Conservation (phyloP, 2,113 vertebrate genomes). For the Tonatia bakeri region DNA sequence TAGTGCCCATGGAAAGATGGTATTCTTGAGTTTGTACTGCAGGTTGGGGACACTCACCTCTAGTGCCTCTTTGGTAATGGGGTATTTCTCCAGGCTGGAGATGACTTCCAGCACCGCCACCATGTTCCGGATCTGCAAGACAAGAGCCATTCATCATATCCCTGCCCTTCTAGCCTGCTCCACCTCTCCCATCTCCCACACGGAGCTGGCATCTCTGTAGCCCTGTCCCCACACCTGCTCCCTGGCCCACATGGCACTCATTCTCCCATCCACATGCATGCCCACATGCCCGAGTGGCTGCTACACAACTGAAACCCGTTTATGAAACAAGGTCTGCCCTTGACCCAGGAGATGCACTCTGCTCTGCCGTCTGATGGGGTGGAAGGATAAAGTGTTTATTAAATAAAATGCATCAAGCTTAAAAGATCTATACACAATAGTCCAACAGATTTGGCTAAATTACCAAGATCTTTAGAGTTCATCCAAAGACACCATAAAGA, state of each 20-base stretch:
- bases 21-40: neutral
- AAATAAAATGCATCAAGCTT: neutral
- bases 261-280: neutral
- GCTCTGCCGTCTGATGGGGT: neutral
- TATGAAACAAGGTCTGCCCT: neutral
- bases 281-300: neutral
- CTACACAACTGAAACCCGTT: neutral
- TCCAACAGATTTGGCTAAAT: neutral
- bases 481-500: neutral
- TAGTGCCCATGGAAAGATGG: neutral
- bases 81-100: conserved; percentile 96
- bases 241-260: neutral
- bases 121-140: conserved; percentile 95
- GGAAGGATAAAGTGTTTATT: neutral
- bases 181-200: neutral
- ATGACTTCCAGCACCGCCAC: conserved; percentile 96
- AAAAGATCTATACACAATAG: neutral
- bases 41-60: conserved; percentile 83
- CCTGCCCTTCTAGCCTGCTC: neutral
- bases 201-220: neutral
- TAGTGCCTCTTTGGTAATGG: conserved; percentile 98
- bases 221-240: neutral
- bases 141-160: conserved; percentile 41
- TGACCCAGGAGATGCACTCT: neutral
- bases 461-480: neutral